Evolutionary conservation across 2,888 invertebrate genomes (phyloP), one percentile per base, ranked within the genome.

Genomic region (Apoda limacodes): DNA sequence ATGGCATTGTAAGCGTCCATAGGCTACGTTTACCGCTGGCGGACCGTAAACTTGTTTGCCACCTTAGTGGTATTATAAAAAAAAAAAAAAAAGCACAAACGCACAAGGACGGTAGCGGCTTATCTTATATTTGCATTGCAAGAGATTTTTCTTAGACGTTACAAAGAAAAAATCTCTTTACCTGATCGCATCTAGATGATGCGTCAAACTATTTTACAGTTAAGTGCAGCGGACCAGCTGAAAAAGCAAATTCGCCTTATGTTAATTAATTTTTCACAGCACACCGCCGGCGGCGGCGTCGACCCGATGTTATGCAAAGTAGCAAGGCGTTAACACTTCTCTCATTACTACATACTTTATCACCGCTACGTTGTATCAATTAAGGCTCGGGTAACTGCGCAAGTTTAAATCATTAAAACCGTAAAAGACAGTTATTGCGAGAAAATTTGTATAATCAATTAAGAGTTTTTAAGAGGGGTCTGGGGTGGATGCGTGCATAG

Each of bases 401-500:
- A 75, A 78, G 60, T 75, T 75, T 70, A 70, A 68, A 72, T 75
- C 69, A 76, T 76, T 75, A 74, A 68, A 74, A 72, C 68, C 66
- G 66, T 75, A 76, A 76, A 78, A 75, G 76, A 75, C 75, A 76
- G 75, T 74, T 80, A 76, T 74, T 75, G 72, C 76, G 72, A 72
- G 76, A 72, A 74, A 76, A 71, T 78, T 75, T 76, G 74, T 74
- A 75, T 76, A 76, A 80, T 78, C 76, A 78, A 78, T 78, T 78
- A 78, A 67, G 74, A 75, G 74, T 76, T 78, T n/a, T 76, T 71
- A 72, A 70, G 69, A 70, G 74, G 46, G 46, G 45, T 48, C 56
- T 59, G 60, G 65, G 58, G 56, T 62, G 54, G 57, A 60, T 66
- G 70, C 69, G 72, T 70, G 71, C 63, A 50, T 58, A 62, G 67